A percentile compares a stretch with the other conserved stretches of the same genome.
These are phyloP conservation scores for Meiosimyza platycephala DNA, from an alignment of 2,888 invertebrate genomes.

Conservation along the genomic window DNA sequence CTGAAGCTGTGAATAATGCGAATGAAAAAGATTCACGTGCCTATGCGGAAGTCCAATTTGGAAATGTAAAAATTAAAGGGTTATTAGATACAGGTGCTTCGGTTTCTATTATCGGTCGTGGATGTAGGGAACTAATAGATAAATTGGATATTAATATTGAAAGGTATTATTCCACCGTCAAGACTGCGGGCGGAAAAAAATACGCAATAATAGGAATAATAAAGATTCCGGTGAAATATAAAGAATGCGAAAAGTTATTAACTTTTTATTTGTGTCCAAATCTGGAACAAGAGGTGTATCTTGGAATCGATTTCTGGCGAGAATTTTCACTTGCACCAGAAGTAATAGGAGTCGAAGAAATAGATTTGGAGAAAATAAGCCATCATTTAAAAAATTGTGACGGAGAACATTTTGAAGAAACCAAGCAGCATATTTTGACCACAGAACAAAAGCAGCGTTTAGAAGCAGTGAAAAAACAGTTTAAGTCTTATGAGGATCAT, in stretches of 20 bases:
- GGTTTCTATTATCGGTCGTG: not conserved
- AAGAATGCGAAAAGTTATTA: not conserved
- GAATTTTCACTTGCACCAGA: too few relatives aligned
- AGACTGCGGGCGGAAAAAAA: constrained; percentile 29
- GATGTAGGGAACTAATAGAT: not conserved
- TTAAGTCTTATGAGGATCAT: constrained; percentile 9
- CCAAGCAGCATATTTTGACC: not conserved
- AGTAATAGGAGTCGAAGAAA: not conserved
- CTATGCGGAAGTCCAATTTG: not conserved
- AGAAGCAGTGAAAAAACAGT: not conserved
- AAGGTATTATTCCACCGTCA: not conserved
- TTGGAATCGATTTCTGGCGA: too few relatives aligned
- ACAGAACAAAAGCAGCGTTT: not conserved
- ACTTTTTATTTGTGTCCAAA: constrained; percentile 27
- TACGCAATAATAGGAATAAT: constrained; percentile 23
- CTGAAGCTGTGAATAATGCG: not conserved
- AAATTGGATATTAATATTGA: not conserved
- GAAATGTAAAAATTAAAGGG: not conserved
- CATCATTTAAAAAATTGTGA: too few relatives aligned
- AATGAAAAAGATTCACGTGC: not conserved
- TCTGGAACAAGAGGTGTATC: constrained; percentile 28
- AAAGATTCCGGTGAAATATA: not conserved
- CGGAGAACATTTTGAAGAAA: not conserved
- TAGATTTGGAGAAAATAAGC: not conserved
- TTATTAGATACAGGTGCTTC: constrained; percentile 27